Evolutionary conservation across 2,888 invertebrate genomes (phyloP).

Genomic region (Bembecia ichneumoniformis): DNA sequence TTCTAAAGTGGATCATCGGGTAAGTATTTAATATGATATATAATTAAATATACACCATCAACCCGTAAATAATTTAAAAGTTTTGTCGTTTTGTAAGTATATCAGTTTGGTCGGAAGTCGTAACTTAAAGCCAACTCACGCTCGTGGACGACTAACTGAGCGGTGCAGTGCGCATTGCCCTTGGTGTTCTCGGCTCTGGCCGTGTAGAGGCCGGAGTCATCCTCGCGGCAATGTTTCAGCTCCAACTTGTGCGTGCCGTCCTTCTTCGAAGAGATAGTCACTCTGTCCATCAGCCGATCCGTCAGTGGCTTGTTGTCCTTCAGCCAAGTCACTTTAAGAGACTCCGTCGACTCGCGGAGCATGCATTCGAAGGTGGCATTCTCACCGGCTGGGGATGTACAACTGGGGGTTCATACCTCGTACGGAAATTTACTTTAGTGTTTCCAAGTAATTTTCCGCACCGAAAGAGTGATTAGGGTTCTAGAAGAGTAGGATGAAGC

Average conservation of each 20-base stretch:
- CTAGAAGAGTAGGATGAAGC: constrained; percentile 32
- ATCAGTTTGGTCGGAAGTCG: neutral
- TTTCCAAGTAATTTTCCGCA: constrained; percentile 1
- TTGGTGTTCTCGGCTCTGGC: constrained; percentile 87
- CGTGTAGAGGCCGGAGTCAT: constrained; percentile 91
- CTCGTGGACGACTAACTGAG: constrained; percentile 88
- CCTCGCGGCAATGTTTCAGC: constrained; percentile 81
- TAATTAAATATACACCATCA: too few species aligned
- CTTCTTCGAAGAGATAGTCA: constrained; percentile 73
- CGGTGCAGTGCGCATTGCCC: constrained; percentile 87
- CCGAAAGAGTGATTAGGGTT: neutral
- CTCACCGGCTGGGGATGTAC: constrained; percentile 81
- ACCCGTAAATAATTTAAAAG: too few species aligned
- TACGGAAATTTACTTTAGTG: constrained; percentile 22
- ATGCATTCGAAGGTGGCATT: constrained; percentile 86
- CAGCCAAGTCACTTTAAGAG: constrained; percentile 82
- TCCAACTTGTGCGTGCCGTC: constrained; percentile 77
- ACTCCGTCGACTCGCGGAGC: constrained; percentile 74
- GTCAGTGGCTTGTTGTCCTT: constrained; percentile 89
- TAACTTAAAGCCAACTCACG: constrained; percentile 70
- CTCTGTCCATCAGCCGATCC: constrained; percentile 82
- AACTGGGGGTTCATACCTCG: constrained; percentile 23
- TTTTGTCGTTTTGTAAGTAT: neutral
- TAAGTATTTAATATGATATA: too few species aligned
- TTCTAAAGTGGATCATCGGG: too few species aligned